Base-by-base conservation (phyloP, 1,140 invertebrate species). In the Formica exsecta region DNA sequence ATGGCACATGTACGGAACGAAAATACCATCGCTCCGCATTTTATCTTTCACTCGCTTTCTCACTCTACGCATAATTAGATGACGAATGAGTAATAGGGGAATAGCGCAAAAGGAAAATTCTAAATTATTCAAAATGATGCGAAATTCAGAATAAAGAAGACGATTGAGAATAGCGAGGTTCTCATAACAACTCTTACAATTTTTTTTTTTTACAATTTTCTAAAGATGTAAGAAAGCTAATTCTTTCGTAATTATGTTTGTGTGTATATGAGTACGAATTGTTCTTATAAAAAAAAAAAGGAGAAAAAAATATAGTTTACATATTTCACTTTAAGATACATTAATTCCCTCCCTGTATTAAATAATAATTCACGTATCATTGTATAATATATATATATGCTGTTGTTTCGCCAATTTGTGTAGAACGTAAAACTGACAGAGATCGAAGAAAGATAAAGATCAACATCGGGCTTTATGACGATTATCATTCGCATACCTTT, bases 331-430 rank as follows among this genome's bases (percentile, higher is more conserved):
- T 7, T 74, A 74, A n/a, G 54, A 61, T 36, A 68, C 16, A 54
- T 77, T 38, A 77, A 64, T 44, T 87, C 85, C 88, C 89, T 90
- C 89, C 79, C 79, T 84, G 70, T 77, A 16, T 19, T 51, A 51
- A 51, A 51, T 54, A 84, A 66, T 66, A 70, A 89, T 84, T 51
- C 29, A 51, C 62, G 13, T 9, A 51, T 51, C 48, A 51, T 2
- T 51, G 48, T 48, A 48, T 48, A 48, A 44, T 44, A 48, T 48
- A 48, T 48, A 48, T 19, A 51, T 51, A 19, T 51, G 9, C 44
- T 51, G 3, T 6, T 51, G 16, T 51, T 51, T 5, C 16, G 19
- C 1, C 48, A 51, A 51, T 48, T 48, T 19, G 16, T 51, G 1
- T 51, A 51, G 16, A 51, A 41, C 41, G 16, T 51, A 51, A 48